Base-by-base conservation (phyloP, 2,113 vertebrate species). In the Caranx melampygus region DNA sequence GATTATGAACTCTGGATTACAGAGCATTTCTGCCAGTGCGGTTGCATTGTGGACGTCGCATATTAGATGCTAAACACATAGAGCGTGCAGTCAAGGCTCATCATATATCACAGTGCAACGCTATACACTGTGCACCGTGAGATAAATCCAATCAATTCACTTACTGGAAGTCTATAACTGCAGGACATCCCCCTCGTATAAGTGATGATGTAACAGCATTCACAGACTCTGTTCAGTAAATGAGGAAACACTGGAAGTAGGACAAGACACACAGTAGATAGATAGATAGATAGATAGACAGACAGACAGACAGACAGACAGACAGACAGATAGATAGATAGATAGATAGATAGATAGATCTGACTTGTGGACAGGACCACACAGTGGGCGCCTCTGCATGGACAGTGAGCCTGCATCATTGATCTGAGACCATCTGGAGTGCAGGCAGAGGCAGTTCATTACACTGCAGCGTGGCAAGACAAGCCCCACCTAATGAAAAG, bases 1-100 rank as follows among this genome's bases (percentile, higher is more conserved):
- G 94, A 95, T 95, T 95, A 94, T 91, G 34, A 92, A 92, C 86
- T 91, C 84, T 89, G 91, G 94, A 94, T 95, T 92, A 94, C 79
- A 86, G 89, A 89, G 86, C 81, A 78, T 91, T 83, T 88, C 91
- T 89, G 87, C 61, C 86, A 79, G 87, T 80, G 61, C 84, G 47
- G 81, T 71, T 71, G 80, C 79, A 89, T 86, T 87, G 90, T 87
- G 88, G 82, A 79, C 73, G 86, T 83, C 71, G 82, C 78, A 69
- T 65, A 73, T 82, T 34, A 73, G 73, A 91, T 63, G 45, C 34
- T 59, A 37, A 73, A 74, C 42, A 68, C 67, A 85, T 35, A 78
- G 45, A 61, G 68, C 58, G 10, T 61, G 37, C 58, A 40, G 47
- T 61, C 63, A 57, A 16, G 58, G 21, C 26, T 37, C 54, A 42